Base-by-base conservation (phyloP, 2,113 vertebrate genomes). In the Apodemus sylvaticus region DNA sequence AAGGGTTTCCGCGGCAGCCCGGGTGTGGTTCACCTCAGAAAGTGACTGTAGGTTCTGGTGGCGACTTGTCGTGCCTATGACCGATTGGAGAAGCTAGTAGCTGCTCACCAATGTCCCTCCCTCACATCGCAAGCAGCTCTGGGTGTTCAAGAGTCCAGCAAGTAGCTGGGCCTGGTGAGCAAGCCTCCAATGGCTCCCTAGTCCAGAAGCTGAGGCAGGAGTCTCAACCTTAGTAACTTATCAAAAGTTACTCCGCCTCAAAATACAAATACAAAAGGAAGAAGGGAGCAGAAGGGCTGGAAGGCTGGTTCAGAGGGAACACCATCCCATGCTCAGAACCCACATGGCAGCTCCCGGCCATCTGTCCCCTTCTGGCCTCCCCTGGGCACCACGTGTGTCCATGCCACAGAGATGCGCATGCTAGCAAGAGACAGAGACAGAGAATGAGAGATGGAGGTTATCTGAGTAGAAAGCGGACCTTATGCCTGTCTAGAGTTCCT, bases 11-110 rank as follows among this genome's bases (percentile, higher is more conserved):
- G 0, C 20, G 20, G 24, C 45, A 93, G 42, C 91, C 45, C 71
- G 24, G 26, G 90, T n/a, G 11, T 91, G 74, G 34, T 64, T 94
- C 51, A 36, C n/a, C 24, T 93, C 85, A 31, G 55, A 96, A 94
- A n/a, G 39, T 48, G 51, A 22, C 4, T 86, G 12, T 90, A 79
- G 91, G 29, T 55, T 58, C 45, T 71, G 31, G 39, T 36, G 66
- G 11, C 53, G n/a, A 95, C 74, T 48, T 22, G 0, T 26, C 0
- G 13, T 39, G 34, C 81, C 93, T 34, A 77, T 68, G 89, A 74
- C 66, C 82, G 79, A 94, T 93, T 83, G 95, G 76, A 87, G 68
- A 90, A 89, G 81, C 24, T 34, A 36, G 39, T 3, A 16, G 45
- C 60, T 87, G 5, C n/a, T 2, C 55, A 29, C 73, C 78, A 86